Conservation (phyloP, 2,797 vertebrate species). For the Gobio occitaniae region DNA sequence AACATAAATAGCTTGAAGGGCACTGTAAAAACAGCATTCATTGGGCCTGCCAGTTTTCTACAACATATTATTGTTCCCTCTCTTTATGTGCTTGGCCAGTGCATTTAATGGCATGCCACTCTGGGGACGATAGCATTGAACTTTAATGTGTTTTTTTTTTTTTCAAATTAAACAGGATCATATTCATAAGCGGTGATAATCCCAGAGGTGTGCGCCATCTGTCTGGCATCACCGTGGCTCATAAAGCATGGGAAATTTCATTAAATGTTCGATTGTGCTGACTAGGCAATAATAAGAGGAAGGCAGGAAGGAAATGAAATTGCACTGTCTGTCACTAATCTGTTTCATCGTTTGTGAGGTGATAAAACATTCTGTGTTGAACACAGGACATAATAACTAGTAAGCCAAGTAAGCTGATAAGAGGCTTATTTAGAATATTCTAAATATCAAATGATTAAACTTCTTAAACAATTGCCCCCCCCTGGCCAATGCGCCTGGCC, state of each 20-base stretch:
- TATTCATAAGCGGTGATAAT: constrained; percentile 15
- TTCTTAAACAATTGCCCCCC: background rate
- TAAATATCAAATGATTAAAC: background rate
- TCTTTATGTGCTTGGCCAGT: background rate
- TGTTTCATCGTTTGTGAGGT: background rate
- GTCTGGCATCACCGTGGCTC: constrained; percentile 20
- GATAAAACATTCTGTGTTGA: background rate
- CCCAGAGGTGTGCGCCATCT: constrained; percentile 41
- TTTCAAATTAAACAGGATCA: constrained; percentile 12
- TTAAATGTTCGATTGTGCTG: constrained; percentile 32
- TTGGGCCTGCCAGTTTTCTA: constrained; percentile 10
- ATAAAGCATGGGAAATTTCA: constrained; percentile 44
- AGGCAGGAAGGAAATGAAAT: background rate
- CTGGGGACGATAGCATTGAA: background rate
- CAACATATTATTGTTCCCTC: background rate
- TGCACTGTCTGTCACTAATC: constrained; percentile 4
- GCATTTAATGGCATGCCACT: constrained; percentile 22
- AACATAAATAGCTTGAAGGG: constrained; percentile 17
- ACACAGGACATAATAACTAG: background rate
- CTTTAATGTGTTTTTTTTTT: constrained; percentile 32
- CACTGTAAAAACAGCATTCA: constrained; percentile 7
- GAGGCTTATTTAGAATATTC: background rate
- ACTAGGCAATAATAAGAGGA: constrained; percentile 24
- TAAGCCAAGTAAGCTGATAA: background rate
- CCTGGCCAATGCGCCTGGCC: background rate